phyloP scores from a whole-genome alignment of 2,113 vertebrate species.

The Xiphorhynchus elegans region DNA sequence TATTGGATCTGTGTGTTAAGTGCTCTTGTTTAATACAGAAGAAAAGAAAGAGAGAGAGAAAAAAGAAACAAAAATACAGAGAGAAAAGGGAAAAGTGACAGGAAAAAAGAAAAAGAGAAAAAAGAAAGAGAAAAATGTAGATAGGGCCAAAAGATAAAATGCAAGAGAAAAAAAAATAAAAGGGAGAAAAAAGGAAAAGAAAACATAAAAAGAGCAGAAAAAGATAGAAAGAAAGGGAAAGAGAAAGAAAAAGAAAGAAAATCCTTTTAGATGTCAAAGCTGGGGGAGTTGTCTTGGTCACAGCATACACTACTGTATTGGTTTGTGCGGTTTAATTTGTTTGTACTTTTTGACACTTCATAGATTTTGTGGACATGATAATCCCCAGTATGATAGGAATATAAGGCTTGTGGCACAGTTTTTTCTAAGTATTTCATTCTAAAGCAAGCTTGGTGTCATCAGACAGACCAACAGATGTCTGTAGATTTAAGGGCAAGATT shows the following conservation, averaged over 20 bases:
- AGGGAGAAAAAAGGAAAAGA: background rate
- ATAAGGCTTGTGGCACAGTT: background rate
- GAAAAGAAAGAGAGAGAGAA: background rate
- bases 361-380: conserved; percentile 17
- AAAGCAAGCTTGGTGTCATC: conserved; percentile 3
- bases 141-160: background rate
- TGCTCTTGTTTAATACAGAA: conserved; percentile 5
- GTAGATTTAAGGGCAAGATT: conserved; percentile 30
- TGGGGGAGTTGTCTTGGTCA: background rate
- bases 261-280: background rate
- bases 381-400: background rate
- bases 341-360: conserved; percentile 16
- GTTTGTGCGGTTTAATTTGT: conserved; percentile 23
- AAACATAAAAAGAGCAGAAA: background rate
- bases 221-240: background rate
- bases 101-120: background rate
- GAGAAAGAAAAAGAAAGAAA: background rate
- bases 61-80: background rate
- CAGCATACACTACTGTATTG: background rate
- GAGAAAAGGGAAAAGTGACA: background rate
- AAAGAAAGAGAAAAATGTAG: background rate
- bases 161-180: background rate
- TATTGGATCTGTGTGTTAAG: background rate
- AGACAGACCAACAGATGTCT: conserved; percentile 24
- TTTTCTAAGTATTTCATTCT: background rate